Conservation (phyloP, 2,113 vertebrate genomes). For the Heloderma charlesbogerti region DNA sequence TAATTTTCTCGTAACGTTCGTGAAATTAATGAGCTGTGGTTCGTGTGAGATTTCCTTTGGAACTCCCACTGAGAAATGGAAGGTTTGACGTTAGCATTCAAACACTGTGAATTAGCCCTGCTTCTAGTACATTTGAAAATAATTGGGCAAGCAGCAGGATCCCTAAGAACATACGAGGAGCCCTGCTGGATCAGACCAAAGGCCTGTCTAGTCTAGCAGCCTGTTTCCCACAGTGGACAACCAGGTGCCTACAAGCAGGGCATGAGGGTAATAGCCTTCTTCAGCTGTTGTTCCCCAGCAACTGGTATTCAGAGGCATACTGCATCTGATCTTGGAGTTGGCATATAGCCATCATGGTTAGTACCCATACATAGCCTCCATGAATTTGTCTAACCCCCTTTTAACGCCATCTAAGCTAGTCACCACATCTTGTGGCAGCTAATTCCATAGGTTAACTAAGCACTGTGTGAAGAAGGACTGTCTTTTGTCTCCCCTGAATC, state of each 20-base stretch:
- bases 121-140: slow-evolving; percentile 57
- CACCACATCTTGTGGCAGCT: background rate
- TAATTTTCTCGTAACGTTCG: slow-evolving; percentile 16
- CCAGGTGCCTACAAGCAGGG: background rate
- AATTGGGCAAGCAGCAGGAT: slow-evolving; percentile 9
- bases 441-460: background rate
- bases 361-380: background rate
- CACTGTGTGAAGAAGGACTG: background rate
- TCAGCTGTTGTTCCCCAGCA: background rate
- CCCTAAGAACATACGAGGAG: background rate
- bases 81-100: slow-evolving; percentile 16
- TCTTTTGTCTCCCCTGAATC: background rate
- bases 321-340: background rate
- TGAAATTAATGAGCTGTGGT: slow-evolving; percentile 29
- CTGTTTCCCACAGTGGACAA: background rate
- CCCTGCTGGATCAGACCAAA: background rate
- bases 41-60: slow-evolving; percentile 1
- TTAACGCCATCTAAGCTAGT: background rate
- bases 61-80: slow-evolving; percentile 40
- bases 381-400: background rate
- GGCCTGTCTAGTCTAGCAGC: background rate
- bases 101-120: slow-evolving; percentile 55
- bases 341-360: background rate
- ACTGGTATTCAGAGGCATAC: background rate
- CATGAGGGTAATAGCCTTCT: background rate